These are phyloP conservation scores for Troilus luridus DNA, from an alignment of 2,888 invertebrate species.

Conservation along the genomic window DNA sequence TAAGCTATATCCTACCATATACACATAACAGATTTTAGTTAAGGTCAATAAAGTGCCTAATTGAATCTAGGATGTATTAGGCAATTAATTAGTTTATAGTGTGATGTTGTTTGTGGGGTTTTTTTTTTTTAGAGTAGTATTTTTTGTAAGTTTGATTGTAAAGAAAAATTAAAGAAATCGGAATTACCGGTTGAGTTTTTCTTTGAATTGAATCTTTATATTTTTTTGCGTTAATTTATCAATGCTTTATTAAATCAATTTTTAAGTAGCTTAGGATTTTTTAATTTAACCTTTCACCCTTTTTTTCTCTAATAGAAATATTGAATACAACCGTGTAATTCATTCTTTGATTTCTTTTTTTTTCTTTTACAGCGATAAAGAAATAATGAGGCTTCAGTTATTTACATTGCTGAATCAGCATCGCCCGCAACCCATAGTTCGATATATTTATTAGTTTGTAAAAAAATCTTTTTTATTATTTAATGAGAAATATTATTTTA, in stretches of 20 bases:
- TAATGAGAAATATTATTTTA: not conserved
- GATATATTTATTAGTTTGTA: constrained; percentile 13
- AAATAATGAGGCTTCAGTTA: constrained; percentile 46
- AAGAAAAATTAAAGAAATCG: constrained; percentile 48
- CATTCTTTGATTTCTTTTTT: constrained; percentile 58
- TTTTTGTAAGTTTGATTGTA: not conserved
- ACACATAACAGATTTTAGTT: too few relatives aligned
- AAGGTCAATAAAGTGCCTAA: too few relatives aligned
- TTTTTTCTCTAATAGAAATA: not conserved
- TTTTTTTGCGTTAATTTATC: not conserved
- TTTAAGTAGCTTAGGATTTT: constrained; percentile 9
- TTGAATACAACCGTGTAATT: constrained; percentile 56
- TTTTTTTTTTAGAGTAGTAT: not conserved
- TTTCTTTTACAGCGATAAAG: constrained; percentile 57
- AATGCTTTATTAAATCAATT: not conserved
- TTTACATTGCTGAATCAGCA: constrained; percentile 54
- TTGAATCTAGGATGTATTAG: too few relatives aligned
- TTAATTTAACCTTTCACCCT: constrained; percentile 5
- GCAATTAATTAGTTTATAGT: not conserved
- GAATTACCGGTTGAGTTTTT: constrained; percentile 57
- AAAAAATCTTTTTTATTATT: constrained; percentile 38
- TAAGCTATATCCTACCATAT: too few relatives aligned
- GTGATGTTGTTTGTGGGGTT: not conserved
- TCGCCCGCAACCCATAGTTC: constrained; percentile 34
- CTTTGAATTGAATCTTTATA: not conserved